Conservation (phyloP, 2,113 vertebrate species). For the Cyprinodon brontotheroides region DNA sequence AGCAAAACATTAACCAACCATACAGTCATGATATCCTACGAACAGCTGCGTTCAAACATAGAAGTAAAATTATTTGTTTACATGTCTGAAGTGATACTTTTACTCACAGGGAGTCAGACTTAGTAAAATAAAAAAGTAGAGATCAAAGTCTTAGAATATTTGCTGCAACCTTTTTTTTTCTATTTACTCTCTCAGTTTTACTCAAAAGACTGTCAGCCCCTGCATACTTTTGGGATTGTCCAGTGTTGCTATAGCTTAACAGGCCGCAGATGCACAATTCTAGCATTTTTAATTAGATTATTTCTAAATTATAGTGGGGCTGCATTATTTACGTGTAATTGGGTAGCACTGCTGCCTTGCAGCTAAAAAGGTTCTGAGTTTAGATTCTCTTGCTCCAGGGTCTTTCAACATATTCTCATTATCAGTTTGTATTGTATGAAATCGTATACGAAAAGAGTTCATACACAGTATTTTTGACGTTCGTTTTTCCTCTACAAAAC, state of each 20-base stretch:
- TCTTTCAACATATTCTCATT: no score
- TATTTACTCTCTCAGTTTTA: neutral
- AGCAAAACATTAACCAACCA: neutral
- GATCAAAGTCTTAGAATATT: neutral
- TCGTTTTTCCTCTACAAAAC: no score
- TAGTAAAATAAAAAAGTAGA: neutral
- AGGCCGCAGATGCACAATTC: neutral
- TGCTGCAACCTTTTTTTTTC: neutral
- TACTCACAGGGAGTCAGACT: neutral
- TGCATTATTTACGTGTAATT: no score
- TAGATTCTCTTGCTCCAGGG: no score
- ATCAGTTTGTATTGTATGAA: no score
- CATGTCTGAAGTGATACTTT: neutral
- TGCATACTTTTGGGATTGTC: neutral
- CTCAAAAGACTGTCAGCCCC: neutral
- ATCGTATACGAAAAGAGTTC: no score
- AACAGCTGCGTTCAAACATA: neutral
- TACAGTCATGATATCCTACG: neutral
- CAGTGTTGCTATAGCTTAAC: neutral
- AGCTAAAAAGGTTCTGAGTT: no score
- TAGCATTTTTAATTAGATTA: neutral
- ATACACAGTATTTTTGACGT: no score
- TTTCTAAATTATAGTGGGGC: no score
- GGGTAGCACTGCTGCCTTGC: no score
- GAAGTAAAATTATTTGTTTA: neutral